phyloP scores from a whole-genome alignment of 2,113 vertebrate genomes.

The Ranitomeya imitator region DNA sequence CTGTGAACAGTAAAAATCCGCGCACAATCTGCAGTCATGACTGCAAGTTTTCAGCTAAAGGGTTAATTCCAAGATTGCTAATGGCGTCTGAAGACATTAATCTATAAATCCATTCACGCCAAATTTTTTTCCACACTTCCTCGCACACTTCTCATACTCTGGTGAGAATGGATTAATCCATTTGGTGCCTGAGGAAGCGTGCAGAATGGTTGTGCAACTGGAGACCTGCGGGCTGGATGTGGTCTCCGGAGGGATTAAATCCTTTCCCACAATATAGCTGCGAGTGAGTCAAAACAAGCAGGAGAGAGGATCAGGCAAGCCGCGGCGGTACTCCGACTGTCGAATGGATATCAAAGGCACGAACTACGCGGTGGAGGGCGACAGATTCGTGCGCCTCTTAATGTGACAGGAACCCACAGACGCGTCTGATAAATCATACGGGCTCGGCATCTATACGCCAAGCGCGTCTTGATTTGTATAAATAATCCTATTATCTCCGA shows the following conservation, averaged over 20 bases:
- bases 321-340: conserved; percentile 19
- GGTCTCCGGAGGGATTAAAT: conserved; percentile 54
- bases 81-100: conserved; percentile 23
- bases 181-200: conserved; percentile 52
- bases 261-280: conserved; percentile 54
- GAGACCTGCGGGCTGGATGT: conserved; percentile 49
- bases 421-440: conserved; percentile 14
- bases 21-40: neutral
- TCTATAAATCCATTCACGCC: conserved; percentile 52
- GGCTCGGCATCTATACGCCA: neutral
- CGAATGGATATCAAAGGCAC: conserved; percentile 43
- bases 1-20: neutral
- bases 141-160: conserved; percentile 50
- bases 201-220: conserved; percentile 46
- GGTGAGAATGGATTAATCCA: conserved; percentile 57
- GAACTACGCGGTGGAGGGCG: neutral
- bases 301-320: conserved; percentile 15
- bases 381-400: conserved; percentile 25
- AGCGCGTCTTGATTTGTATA: conserved; percentile 27
- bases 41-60: neutral
- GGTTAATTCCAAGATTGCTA: conserved; percentile 26
- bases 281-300: conserved; percentile 42
- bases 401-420: conserved; percentile 43
- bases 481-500: conserved; percentile 50
- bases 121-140: conserved; percentile 36